These are phyloP conservation scores for Ophion ventricosus DNA, from an alignment of 2,888 invertebrate genomes.

Conservation along the genomic window DNA sequence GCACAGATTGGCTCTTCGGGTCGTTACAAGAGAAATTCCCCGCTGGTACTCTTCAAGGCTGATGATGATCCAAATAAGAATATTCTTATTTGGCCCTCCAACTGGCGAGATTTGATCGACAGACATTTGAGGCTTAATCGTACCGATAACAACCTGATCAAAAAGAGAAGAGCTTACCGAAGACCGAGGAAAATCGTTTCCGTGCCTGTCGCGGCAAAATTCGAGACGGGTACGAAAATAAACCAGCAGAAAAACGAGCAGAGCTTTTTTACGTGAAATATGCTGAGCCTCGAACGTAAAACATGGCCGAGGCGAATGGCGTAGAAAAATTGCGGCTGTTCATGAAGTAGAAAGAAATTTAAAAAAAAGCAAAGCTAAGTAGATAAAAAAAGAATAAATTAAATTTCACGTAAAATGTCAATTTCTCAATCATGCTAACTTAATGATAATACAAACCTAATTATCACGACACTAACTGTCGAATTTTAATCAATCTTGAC, in stretches of 20 bases:
- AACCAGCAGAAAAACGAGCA: background rate
- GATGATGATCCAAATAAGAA: conserved; percentile 30
- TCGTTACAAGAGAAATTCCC: conserved; percentile 55
- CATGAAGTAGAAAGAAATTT: background rate
- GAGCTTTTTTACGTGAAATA: no score
- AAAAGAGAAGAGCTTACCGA: conserved; percentile 28
- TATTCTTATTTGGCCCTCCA: conserved; percentile 60
- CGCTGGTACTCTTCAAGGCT: conserved; percentile 58
- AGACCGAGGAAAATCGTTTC: conserved; percentile 28
- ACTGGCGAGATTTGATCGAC: conserved; percentile 48
- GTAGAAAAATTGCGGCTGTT: background rate
- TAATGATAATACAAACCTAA: background rate
- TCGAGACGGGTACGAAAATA: background rate
- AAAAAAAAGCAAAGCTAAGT: background rate
- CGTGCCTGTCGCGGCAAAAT: background rate
- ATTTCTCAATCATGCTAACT: background rate
- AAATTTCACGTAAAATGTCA: background rate
- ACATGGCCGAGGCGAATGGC: background rate
- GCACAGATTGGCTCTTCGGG: conserved; percentile 22
- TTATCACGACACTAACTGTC: background rate
- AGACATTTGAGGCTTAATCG: conserved; percentile 49
- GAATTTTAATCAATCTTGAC: background rate
- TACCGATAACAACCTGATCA: background rate
- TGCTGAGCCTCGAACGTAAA: no score
- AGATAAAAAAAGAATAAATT: background rate